A percentile compares a stretch with the other conserved stretches of the same genome.
Evolutionary conservation across 2,888 invertebrate genomes (phyloP).

Genomic region (Drosophila pseudotakahashii): DNA sequence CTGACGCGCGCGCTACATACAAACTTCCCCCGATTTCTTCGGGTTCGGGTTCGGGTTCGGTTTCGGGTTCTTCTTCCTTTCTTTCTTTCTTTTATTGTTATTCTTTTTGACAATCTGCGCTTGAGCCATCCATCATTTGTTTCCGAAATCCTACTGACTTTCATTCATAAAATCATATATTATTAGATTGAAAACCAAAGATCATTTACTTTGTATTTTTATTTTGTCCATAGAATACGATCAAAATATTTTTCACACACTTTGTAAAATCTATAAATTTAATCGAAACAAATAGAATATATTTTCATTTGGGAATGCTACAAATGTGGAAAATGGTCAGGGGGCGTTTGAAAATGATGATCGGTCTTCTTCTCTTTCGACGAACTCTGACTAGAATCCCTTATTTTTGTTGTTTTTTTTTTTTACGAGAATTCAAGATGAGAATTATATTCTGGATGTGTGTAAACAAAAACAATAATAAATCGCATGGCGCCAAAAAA

Average conservation of each 20-base stretch:
- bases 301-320: conserved; percentile 10
- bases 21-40: conserved; percentile 1
- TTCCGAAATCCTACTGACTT: not conserved
- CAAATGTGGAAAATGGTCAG: not conserved
- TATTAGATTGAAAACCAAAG: too few species aligned
- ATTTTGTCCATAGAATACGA: not conserved
- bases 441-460: conserved; percentile 33
- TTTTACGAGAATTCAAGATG: not conserved
- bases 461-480: conserved; percentile 42
- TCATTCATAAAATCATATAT: conserved; percentile 6
- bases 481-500: conserved; percentile 17
- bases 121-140: conserved; percentile 3
- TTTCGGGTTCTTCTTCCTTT: not conserved
- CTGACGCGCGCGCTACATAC: conserved; percentile 16
- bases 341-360: conserved; percentile 6
- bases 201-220: not conserved
- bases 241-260: too few species aligned
- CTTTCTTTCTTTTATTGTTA: not conserved
- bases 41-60: too few species aligned
- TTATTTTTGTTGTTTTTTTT: not conserved
- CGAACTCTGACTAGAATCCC: not conserved
- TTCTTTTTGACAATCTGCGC: not conserved
- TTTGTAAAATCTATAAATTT: not conserved
- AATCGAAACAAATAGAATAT: not conserved
- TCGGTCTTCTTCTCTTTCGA: not conserved